phyloP scores from a whole-genome alignment of 2,888 invertebrate species.

The Clusia tigrina region DNA sequence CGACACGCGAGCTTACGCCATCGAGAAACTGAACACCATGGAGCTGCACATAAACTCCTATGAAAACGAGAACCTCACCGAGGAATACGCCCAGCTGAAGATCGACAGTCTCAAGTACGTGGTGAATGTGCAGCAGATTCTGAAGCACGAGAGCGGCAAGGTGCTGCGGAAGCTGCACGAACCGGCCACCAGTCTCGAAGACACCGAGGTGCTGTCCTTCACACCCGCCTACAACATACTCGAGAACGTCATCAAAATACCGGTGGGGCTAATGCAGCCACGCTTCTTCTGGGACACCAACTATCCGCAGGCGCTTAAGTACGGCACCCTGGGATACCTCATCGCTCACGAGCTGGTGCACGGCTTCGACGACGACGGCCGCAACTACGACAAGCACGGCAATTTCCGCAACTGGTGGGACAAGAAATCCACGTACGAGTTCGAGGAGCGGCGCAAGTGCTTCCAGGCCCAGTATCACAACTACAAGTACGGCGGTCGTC shows the following conservation, averaged over 20 bases:
- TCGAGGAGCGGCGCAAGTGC: slow-evolving; percentile 51
- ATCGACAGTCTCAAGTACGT: slow-evolving; percentile 46
- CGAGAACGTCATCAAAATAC: slow-evolving; percentile 53
- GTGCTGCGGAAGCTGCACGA: slow-evolving; percentile 29
- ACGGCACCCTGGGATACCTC: slow-evolving; percentile 52
- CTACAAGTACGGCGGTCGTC: slow-evolving; percentile 43
- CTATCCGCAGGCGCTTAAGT: slow-evolving; percentile 56
- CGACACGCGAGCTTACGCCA: slow-evolving; percentile 45
- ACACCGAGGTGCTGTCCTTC: slow-evolving; percentile 36
- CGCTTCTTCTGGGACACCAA: slow-evolving; percentile 50
- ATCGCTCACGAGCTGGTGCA: slow-evolving; percentile 59
- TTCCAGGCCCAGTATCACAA: slow-evolving; percentile 56
- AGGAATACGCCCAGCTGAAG: slow-evolving; percentile 38
- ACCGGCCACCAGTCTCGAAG: slow-evolving; percentile 33
- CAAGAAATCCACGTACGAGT: slow-evolving; percentile 45
- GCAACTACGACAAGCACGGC: slow-evolving; percentile 48
- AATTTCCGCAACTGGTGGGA: slow-evolving; percentile 54
- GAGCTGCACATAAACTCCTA: slow-evolving; percentile 50
- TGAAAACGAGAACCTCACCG: slow-evolving; percentile 46
- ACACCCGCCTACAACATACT: slow-evolving; percentile 50
- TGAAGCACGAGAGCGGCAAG: slow-evolving; percentile 29
- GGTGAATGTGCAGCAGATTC: slow-evolving; percentile 46
- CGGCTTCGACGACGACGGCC: slow-evolving; percentile 57
- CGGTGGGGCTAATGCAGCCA: slow-evolving; percentile 55
- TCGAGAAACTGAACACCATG: slow-evolving; percentile 50